Conservation (phyloP, 2,888 invertebrate species). For the Nomada fabriciana region DNA sequence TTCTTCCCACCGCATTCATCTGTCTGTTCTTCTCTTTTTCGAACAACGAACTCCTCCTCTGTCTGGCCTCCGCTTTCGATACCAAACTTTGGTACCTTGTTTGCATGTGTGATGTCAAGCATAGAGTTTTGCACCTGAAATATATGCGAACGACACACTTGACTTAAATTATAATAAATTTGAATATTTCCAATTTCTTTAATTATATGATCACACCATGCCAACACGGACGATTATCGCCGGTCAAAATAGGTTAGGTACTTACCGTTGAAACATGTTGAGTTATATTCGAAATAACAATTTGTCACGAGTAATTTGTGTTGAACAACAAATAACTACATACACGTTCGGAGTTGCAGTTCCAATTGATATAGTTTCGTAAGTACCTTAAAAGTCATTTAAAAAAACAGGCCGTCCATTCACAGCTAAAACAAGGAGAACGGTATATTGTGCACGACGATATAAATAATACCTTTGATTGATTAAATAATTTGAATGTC, state of each 20-base stretch:
- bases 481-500: neutral
- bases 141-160: neutral
- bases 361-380: neutral
- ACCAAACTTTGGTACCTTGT: conserved; percentile 62
- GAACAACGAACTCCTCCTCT: conserved; percentile 90
- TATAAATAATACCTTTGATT: neutral
- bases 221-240: no score
- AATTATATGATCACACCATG: neutral
- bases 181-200: neutral
- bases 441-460: no score
- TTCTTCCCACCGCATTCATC: conserved; percentile 89
- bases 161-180: neutral
- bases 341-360: neutral
- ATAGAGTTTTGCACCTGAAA: conserved; percentile 70
- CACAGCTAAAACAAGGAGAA: neutral
- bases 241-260: neutral
- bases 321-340: neutral
- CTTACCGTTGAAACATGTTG: conserved; percentile 60
- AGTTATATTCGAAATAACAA: neutral
- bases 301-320: neutral
- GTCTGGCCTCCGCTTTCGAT: conserved; percentile 84
- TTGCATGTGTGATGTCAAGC: conserved; percentile 47
- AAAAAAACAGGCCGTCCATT: neutral
- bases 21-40: conserved; percentile 91
- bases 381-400: neutral